Base-by-base conservation (phyloP, 2,797 vertebrate species). In the Thaleichthys pacificus region DNA sequence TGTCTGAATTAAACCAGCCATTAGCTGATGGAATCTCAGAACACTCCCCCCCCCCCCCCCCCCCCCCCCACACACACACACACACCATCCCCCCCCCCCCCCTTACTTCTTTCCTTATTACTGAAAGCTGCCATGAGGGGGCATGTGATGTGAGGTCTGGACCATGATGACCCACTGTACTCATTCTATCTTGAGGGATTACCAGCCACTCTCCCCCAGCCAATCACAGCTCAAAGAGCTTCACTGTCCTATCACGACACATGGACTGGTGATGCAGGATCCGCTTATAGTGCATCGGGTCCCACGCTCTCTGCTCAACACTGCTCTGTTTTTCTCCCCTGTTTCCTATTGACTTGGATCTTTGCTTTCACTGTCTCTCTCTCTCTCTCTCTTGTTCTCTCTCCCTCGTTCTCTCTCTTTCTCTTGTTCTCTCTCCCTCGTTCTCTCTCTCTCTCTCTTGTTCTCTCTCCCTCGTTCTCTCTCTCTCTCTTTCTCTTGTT, bases 121-220 rank as follows among this genome's bases (percentile, higher is more conserved):
- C 66, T 67, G 15, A 67, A 67, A 67, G 66, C 47, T 35, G 24
- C 42, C 66, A 51, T 47, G 49, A 51, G 64, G 26, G 49, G 49
- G 47, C 66, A 67, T 67, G 26, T 67, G 66, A 67, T 67, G 49
- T 67, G 47, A 47, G 38, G 49, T 67, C 17, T 17, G 26, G 26
- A 51, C 17, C 11, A 51, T 17, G 47, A 24, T 54, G 22, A 28
- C 15, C 61, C 32, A 35, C 30, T 35, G 61, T 64, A 35, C 30
- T 30, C 9, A 38, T 56, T 51, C 15, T 62, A 62, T 15, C 15
- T n/a, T 14, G 61, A 17, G 19, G 66, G 49, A 67, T 67, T 3
- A 67, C 28, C 47, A 15, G 4, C 14, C 60, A 61, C 60, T 61
- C 26, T 26, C 60, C 22, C 22, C 26, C 60, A 26, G 60, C 26